Conservation (phyloP, 23 tunicate species). For the Phallusia fumigata region DNA sequence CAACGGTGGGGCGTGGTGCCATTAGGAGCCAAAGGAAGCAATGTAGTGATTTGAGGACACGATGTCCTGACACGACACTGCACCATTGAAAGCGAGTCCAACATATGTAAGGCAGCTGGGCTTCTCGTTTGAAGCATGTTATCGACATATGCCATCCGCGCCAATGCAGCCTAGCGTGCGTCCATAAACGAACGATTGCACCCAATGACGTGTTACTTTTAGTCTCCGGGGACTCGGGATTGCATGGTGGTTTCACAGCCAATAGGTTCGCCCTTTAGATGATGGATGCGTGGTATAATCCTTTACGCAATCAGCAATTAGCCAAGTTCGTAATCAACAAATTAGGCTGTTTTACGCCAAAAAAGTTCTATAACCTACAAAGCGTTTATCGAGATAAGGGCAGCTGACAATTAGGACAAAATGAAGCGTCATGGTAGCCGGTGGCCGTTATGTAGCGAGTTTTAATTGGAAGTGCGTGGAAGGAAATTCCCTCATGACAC, state of each 20-base stretch:
- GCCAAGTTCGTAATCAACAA: no score
- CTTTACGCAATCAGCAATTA: no score
- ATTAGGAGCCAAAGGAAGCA: background rate
- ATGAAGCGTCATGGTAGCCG: background rate
- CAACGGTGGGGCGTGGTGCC: background rate
- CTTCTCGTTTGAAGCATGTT: background rate
- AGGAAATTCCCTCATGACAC: slow-evolving; percentile 5
- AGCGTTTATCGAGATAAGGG: no score
- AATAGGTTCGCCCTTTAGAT: background rate
- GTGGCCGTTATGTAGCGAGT: background rate
- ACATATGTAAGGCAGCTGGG: slow-evolving; percentile 13
- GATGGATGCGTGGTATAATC: no score
- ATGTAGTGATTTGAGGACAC: background rate
- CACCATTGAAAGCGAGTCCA: background rate
- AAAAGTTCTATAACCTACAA: no score
- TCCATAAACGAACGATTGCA: background rate
- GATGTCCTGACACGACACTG: background rate
- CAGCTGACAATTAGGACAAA: no score
- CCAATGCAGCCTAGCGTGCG: background rate
- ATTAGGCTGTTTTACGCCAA: no score
- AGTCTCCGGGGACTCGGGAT: background rate
- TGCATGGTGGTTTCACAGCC: background rate
- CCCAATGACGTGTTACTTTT: background rate
- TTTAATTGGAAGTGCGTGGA: background rate
- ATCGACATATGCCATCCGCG: background rate